Evolutionary conservation across 2,113 vertebrate genomes (phyloP), one percentile per base, ranked within the genome.

Genomic region (Etheostoma cragini): DNA sequence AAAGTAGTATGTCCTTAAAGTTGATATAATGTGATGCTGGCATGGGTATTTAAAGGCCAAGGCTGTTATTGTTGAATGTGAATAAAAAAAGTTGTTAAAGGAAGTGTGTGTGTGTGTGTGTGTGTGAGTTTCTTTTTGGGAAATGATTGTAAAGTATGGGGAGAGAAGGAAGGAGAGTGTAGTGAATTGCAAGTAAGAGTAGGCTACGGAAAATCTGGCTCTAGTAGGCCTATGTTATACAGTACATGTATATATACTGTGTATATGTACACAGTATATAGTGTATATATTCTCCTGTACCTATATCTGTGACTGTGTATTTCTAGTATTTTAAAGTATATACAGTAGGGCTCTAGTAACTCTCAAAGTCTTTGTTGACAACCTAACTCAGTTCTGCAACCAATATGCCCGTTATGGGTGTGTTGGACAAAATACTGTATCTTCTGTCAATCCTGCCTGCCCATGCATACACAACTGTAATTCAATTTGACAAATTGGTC

Each of bases 1-100:
- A 73, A 89, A 58, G 67, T 35, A 89, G 81, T 64, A 64, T 76
- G 70, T 71, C 52, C 60, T 86, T 87, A 49, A 80, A 68, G 76
- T 82, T 24, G 52, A 82, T 75, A 69, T 80, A 76, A 53, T 76
- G 26, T 74, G 76, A 74, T 63, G 52, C 63, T 79, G 76, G 16
- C 8, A 4, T 47, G 61, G 14, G 35, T 45, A 80, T 76, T 86
- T 74, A 77, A 82, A 83, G 67, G 79, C 63, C 3, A 1, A 35
- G n/a, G 66, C 65, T 61, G 53, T 64, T 81, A 68, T 76, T 82
- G 47, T 57, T 70, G 17, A 38, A 82, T 79, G 71, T 68, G 42
- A 65, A 66, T 80, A 63, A 72, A 67, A 72, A 62, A 81, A 45
- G 52, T 72, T 35, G 45, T 35, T 26, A 62, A 71, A 71, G 17